A percentile compares a stretch with the other conserved stretches of the same genome.
These are phyloP conservation scores for Rhaphigaster nebulosa DNA, from an alignment of 2,888 invertebrate genomes.

Conservation along the genomic window DNA sequence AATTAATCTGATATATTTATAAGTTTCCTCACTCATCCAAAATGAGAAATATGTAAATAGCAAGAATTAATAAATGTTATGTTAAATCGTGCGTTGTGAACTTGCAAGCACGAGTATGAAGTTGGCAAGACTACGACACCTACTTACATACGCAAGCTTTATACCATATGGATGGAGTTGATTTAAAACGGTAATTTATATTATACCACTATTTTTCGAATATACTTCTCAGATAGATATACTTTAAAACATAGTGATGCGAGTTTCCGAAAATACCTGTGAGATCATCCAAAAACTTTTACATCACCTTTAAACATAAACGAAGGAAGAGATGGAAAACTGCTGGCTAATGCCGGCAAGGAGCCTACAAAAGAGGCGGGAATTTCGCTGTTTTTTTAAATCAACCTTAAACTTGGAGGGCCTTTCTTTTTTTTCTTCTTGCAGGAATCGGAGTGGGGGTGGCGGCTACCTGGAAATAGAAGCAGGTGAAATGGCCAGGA, in stretches of 20 bases:
- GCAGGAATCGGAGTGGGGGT: not conserved
- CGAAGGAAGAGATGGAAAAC: not conserved
- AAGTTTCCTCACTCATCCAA: no score
- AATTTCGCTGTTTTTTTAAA: not conserved
- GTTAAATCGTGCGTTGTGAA: no score
- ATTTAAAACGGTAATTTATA: no score
- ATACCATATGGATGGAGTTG: no score
- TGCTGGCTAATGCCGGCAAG: not conserved
- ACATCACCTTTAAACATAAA: not conserved
- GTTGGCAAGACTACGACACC: no score
- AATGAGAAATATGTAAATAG: no score
- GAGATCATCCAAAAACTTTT: not conserved
- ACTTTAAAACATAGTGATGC: not conserved
- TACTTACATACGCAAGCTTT: no score
- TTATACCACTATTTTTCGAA: no score
- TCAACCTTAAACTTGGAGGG: not conserved
- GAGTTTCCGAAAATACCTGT: not conserved
- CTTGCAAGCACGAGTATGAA: no score
- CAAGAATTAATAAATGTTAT: no score
- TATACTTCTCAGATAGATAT: no score
- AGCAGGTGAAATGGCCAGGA: not conserved
- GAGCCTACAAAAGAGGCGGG: not conserved
- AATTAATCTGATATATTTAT: no score
- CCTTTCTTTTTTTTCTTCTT: constrained; percentile 9
- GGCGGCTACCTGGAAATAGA: constrained; percentile 43